Evolutionary conservation across 2,113 vertebrate species (phyloP).

Genomic region (Saimiri boliviensis): DNA sequence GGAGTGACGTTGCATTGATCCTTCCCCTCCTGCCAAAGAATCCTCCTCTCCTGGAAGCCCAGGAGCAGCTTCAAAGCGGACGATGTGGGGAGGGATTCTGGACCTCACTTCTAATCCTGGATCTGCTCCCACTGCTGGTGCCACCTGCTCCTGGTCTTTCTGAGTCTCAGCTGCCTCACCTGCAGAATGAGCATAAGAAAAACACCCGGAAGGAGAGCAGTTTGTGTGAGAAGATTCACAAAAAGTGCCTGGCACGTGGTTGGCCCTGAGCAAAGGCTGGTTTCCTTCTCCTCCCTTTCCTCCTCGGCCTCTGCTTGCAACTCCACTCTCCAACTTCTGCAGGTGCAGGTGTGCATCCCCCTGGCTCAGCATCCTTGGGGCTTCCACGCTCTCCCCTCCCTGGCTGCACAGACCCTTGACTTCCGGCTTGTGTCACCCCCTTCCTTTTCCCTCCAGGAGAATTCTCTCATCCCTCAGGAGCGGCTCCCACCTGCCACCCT

Average conservation of each 20-base stretch:
- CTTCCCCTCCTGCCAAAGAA: neutral
- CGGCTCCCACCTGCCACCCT: neutral
- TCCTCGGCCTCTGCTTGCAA: neutral
- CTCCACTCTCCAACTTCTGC: neutral
- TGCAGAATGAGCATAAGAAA: neutral
- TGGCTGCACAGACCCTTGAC: neutral
- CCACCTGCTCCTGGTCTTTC: neutral
- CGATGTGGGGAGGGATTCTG: neutral
- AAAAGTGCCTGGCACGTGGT: neutral
- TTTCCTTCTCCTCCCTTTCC: neutral
- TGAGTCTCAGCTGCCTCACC: neutral
- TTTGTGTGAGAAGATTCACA: rapidly evolving
- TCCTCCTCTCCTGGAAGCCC: neutral
- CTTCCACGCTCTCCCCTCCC: rapidly evolving
- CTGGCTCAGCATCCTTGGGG: neutral
- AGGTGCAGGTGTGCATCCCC: rapidly evolving
- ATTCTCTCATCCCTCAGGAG: neutral
- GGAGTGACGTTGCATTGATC: neutral
- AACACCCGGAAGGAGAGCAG: neutral
- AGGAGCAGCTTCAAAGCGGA: neutral
- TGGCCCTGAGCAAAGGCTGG: neutral
- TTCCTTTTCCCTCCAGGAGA: neutral
- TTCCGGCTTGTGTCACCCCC: neutral
- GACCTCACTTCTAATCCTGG: neutral
- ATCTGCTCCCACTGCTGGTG: too few species aligned